Evolutionary conservation across 2,888 invertebrate genomes (phyloP).

Genomic region (Euzophera pinguis): DNA sequence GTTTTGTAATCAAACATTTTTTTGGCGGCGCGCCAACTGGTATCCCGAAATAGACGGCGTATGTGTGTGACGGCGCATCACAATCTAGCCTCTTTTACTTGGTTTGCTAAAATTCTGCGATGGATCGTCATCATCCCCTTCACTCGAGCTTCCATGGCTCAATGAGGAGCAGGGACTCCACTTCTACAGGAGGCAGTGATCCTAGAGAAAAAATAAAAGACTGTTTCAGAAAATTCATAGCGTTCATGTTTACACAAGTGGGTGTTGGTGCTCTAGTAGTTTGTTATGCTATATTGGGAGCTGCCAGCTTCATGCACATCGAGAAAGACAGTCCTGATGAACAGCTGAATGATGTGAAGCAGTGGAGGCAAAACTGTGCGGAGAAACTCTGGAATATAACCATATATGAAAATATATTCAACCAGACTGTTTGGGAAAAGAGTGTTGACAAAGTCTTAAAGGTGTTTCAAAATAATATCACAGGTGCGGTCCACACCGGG

Average conservation of each 20-base stretch:
- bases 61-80: conserved; percentile 30
- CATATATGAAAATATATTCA: conserved; percentile 83
- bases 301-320: conserved; percentile 88
- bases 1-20: conserved; percentile 53
- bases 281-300: conserved; percentile 92
- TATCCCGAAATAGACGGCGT: conserved; percentile 56
- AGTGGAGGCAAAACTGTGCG: conserved; percentile 79
- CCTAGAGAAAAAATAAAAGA: conserved; percentile 89
- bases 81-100: conserved; percentile 17
- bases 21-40: conserved; percentile 56
- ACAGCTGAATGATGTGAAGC: conserved; percentile 69
- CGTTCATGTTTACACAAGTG: conserved; percentile 95
- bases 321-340: conserved; percentile 82
- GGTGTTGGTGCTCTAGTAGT: conserved; percentile 94
- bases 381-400: conserved; percentile 85
- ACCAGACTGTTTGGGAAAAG: conserved; percentile 81
- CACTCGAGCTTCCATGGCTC: conserved; percentile 79
- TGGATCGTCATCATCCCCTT: conserved; percentile 59
- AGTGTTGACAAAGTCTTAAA: conserved; percentile 82
- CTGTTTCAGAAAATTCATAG: conserved; percentile 90
- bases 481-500: conserved; percentile 82
- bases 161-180: conserved; percentile 82
- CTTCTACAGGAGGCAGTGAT: conserved; percentile 83
- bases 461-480: conserved; percentile 84
- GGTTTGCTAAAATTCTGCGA: conserved; percentile 25